These are phyloP conservation scores for Ochropacha duplaris DNA, from an alignment of 2,888 invertebrate species.

Conservation along the genomic window DNA sequence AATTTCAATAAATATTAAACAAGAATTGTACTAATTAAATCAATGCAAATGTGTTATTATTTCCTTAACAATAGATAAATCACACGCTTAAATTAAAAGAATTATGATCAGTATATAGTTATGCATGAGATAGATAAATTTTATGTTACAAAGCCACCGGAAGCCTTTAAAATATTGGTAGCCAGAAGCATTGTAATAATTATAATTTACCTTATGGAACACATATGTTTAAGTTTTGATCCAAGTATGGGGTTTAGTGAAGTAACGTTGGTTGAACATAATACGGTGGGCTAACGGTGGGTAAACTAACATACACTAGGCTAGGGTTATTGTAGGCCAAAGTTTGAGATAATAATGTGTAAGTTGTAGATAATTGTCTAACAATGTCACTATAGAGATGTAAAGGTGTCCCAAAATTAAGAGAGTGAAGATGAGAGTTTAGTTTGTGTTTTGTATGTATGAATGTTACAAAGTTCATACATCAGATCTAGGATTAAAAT, in stretches of 20 bases:
- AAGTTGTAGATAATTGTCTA: too few species aligned
- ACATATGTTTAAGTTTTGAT: slow-evolving; percentile 9
- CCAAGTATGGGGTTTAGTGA: not conserved
- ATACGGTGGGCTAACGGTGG: too few species aligned
- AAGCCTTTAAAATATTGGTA: slow-evolving; percentile 29
- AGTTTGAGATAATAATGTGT: not conserved
- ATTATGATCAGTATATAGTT: slow-evolving; percentile 17
- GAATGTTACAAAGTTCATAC: too few species aligned
- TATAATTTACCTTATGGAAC: slow-evolving; percentile 16
- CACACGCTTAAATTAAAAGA: not conserved
- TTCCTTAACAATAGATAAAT: not conserved
- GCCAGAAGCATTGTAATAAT: slow-evolving; percentile 32
- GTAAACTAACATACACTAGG: not conserved
- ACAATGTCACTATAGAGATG: too few species aligned
- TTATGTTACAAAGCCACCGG: slow-evolving; percentile 43
- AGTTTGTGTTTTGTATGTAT: too few species aligned
- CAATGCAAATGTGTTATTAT: too few species aligned
- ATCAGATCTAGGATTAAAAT: too few species aligned
- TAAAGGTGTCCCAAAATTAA: too few species aligned
- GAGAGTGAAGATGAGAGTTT: too few species aligned
- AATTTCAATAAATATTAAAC: too few species aligned
- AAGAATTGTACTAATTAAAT: too few species aligned
- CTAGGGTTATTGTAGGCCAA: not conserved
- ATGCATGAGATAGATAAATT: not conserved
- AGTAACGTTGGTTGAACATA: not conserved